Percentiles rank a stretch among this genome's conserved stretches.
Conservation (phyloP, 1,140 invertebrate genomes). For the Trichonephila clavata region DNA sequence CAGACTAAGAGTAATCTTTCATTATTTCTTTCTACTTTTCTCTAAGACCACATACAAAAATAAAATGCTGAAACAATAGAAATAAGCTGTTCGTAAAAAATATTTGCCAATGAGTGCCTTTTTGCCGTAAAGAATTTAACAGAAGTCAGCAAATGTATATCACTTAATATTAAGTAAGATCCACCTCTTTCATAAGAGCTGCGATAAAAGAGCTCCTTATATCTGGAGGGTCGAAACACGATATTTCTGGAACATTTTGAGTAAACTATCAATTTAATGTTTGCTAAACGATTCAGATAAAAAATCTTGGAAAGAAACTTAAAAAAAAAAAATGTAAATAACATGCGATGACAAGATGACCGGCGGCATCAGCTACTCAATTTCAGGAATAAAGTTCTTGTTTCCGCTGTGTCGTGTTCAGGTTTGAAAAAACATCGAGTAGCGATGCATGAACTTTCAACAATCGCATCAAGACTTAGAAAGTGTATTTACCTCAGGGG, state of each 20-base stretch:
- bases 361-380: constrained; percentile 38
- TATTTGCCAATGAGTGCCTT: background rate
- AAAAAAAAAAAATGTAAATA: constrained; percentile 52
- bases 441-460: background rate
- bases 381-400: constrained; percentile 25
- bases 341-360: constrained; percentile 52
- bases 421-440: background rate
- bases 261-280: constrained; percentile 73
- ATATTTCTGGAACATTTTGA: constrained; percentile 60
- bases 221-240: constrained; percentile 52
- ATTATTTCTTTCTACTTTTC: background rate
- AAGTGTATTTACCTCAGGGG: constrained; percentile 24
- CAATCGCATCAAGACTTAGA: constrained; percentile 38
- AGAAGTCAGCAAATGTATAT: background rate
- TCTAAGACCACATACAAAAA: background rate
- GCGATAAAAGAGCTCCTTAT: constrained; percentile 64
- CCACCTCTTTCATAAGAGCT: background rate
- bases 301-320: background rate
- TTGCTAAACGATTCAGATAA: constrained; percentile 70
- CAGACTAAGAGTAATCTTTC: background rate
- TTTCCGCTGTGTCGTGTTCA: constrained; percentile 8
- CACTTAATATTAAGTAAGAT: constrained; percentile 1
- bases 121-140: constrained; percentile 15
- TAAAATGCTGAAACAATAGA: background rate
- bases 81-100: background rate